Percentiles rank a stretch among this genome's conserved stretches.
These are phyloP conservation scores for Mirounga angustirostris DNA, from an alignment of 2,113 vertebrate genomes.

Conservation along the genomic window DNA sequence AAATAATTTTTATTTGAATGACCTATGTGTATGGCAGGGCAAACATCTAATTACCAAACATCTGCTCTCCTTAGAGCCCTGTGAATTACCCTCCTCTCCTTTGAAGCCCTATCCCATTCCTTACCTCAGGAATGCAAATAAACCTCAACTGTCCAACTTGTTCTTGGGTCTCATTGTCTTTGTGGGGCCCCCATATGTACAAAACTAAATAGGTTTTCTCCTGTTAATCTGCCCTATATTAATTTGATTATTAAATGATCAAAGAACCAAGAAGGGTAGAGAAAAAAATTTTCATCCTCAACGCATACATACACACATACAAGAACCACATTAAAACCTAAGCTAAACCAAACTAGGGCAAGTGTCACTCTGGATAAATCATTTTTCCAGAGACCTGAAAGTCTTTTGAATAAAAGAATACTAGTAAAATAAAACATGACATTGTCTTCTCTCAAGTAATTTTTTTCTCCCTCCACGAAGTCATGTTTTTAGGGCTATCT, in stretches of 20 bases:
- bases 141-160: neutral
- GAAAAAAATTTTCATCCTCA: neutral
- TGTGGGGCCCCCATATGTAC: neutral
- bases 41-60: neutral
- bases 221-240: neutral
- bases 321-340: neutral
- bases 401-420: neutral
- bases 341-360: neutral
- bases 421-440: neutral
- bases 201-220: neutral
- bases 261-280: neutral
- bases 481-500: neutral
- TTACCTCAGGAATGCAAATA: neutral
- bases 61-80: neutral
- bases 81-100: neutral
- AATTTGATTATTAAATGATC: neutral
- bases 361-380: neutral
- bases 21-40: neutral
- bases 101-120: neutral
- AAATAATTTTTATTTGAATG: neutral
- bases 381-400: conserved; percentile 1
- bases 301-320: neutral
- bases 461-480: neutral
- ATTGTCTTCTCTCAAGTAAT: neutral
- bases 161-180: neutral